Evolutionary conservation across 2,797 vertebrate genomes (phyloP), one percentile per base, ranked within the genome.

Genomic region (Bucorvus abyssinicus): DNA sequence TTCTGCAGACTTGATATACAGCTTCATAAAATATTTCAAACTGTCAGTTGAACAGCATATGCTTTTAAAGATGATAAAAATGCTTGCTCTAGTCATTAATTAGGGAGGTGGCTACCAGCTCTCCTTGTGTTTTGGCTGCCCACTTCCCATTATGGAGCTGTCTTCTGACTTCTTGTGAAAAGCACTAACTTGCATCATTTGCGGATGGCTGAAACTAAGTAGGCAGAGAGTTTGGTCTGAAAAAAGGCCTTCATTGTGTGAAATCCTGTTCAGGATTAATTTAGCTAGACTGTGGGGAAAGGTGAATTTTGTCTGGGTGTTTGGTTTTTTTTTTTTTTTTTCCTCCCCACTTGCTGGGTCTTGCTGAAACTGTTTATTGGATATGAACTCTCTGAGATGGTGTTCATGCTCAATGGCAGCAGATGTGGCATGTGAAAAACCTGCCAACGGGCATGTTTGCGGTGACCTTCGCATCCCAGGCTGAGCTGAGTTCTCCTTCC

Each of bases 301-400:
- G 27, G 22, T 42, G 38, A 10, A 12, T 40, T 40, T 40, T 40
- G 38, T 40, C 38, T 40, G 38, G 38, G 38, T 42, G 12, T 2
- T 9, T 16, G 17, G 11, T 50, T 23, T 32, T 5, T 5, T 24
- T 4, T 9, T 24, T 8, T 2, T 19, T 15, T 14, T 2, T 19
- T 15, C 12, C 12, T 12, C 10, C 4, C 34, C 63, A 12, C 17
- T 74, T 85, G 26, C 50, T 84, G 20, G 15, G 2, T 63, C 45
- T 52, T 68, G 21, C n/a, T 75, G 47, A 29, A 76, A 60, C 23
- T 63, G 5, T 24, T 83, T 89, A 7, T 34, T 92, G 40, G 14
- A 47, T 40, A 12, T 23, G n/a, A 69, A 20, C 27, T 32, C 36
- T 40, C 10, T 3, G 20, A 40, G 45, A 38, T 53, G 38, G 27